Evolutionary conservation across 2,888 invertebrate genomes (phyloP).

Genomic region (Esperia sulphurella): DNA sequence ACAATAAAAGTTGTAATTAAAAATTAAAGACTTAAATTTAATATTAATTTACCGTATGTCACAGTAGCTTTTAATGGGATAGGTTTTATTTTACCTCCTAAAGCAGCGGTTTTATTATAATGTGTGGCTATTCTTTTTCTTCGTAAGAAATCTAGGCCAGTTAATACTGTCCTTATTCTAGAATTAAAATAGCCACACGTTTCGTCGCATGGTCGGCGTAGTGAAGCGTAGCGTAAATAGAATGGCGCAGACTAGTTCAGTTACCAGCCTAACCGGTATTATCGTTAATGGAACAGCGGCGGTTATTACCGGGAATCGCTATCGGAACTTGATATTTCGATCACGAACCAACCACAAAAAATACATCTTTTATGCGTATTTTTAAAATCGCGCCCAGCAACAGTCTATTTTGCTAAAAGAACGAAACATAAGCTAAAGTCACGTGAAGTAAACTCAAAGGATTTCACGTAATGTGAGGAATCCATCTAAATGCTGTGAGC

Average conservation of each 20-base stretch:
- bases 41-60: not conserved
- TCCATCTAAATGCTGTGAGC: constrained; percentile 17
- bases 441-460: not conserved
- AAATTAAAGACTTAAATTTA: not conserved
- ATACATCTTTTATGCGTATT: not conserved
- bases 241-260: constrained; percentile 28
- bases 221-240: constrained; percentile 61
- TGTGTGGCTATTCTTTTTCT: constrained; percentile 26
- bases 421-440: not conserved
- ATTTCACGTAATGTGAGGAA: constrained; percentile 7
- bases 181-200: constrained; percentile 47
- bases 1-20: not conserved
- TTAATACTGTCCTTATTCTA: constrained; percentile 52
- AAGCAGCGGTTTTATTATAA: constrained; percentile 1
- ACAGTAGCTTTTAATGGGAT: too few species aligned
- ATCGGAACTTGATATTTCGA: constrained; percentile 15
- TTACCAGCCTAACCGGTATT: constrained; percentile 19
- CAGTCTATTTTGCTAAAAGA: not conserved
- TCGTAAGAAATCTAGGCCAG: constrained; percentile 59
- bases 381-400: constrained; percentile 1
- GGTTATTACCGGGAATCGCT: constrained; percentile 9
- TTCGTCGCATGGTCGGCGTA: constrained; percentile 46
- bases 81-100: not conserved
- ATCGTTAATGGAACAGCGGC: constrained; percentile 12
- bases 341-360: constrained; percentile 8